phyloP scores from a whole-genome alignment of 1,140 invertebrate species.

The Neodiprion fabricii region DNA sequence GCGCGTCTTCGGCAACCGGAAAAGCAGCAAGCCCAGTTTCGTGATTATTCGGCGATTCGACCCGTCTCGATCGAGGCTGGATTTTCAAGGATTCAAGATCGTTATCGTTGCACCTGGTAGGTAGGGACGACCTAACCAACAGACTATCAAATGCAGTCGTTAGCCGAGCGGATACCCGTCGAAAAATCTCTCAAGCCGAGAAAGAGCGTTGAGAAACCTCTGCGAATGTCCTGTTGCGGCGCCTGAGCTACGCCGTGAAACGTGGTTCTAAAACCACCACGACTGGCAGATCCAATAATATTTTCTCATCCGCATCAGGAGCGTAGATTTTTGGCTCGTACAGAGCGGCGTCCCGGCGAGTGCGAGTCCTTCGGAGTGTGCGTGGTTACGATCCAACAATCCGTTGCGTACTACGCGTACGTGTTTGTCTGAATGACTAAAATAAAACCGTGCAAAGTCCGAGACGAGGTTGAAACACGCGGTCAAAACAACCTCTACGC shows the following conservation, averaged over 20 bases:
- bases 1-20: background rate
- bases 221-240: conserved; percentile 15
- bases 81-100: no score
- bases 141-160: conserved; percentile 13
- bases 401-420: no score
- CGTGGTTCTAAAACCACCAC: no score
- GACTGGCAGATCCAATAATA: no score
- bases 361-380: background rate
- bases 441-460: conserved; percentile 5
- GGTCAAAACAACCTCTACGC: no score
- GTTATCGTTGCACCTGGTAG: background rate
- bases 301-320: no score
- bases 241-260: background rate
- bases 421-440: background rate
- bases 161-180: background rate
- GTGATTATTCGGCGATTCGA: background rate
- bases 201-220: conserved; percentile 5
- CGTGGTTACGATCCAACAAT: background rate
- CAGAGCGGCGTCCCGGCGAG: background rate
- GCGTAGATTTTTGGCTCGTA: no score
- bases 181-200: conserved; percentile 6
- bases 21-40: background rate
- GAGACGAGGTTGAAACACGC: no score
- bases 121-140: background rate
- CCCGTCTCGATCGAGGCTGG: background rate